A percentile compares a stretch with the other conserved stretches of the same genome.
These are phyloP conservation scores for Chymomyza costata DNA, from an alignment of 1,140 invertebrate genomes.

Conservation along the genomic window DNA sequence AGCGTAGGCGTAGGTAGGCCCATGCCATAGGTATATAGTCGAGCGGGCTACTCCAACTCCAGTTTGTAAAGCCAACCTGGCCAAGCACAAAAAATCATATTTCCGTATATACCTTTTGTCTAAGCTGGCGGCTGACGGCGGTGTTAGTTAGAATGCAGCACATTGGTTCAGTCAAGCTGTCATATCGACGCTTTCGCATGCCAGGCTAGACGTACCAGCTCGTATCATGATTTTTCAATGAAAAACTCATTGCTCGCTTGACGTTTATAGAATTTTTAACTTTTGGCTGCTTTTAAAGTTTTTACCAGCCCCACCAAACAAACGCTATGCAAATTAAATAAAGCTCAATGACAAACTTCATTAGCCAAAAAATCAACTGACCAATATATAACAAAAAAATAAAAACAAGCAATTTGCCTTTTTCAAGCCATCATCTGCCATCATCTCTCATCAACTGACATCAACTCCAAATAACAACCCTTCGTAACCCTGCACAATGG, in stretches of 20 bases:
- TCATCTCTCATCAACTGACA: background rate
- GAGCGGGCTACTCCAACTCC: conserved; percentile 4
- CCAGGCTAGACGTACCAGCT: conserved; percentile 35
- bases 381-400: conserved; percentile 41
- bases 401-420: conserved; percentile 65
- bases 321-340: conserved; percentile 58
- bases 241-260: no score
- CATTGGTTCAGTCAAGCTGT: conserved; percentile 71
- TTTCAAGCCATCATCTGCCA: background rate
- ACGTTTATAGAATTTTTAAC: no score
- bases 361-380: conserved; percentile 69
- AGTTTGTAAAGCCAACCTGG: background rate
- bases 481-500: conserved; percentile 25
- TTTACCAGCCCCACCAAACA: no score
- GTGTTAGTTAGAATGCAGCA: conserved; percentile 1
- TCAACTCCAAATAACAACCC: no score
- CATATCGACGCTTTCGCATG: conserved; percentile 69
- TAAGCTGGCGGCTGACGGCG: conserved; percentile 38
- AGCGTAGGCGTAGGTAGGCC: conserved; percentile 38
- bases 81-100: conserved; percentile 63
- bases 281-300: no score
- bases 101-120: conserved; percentile 52
- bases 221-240: conserved; percentile 74
- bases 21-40: conserved; percentile 35
- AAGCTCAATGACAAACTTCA: conserved; percentile 73